These are phyloP conservation scores for Drosophila nikananu DNA, from an alignment of 1,140 invertebrate species.

Conservation along the genomic window DNA sequence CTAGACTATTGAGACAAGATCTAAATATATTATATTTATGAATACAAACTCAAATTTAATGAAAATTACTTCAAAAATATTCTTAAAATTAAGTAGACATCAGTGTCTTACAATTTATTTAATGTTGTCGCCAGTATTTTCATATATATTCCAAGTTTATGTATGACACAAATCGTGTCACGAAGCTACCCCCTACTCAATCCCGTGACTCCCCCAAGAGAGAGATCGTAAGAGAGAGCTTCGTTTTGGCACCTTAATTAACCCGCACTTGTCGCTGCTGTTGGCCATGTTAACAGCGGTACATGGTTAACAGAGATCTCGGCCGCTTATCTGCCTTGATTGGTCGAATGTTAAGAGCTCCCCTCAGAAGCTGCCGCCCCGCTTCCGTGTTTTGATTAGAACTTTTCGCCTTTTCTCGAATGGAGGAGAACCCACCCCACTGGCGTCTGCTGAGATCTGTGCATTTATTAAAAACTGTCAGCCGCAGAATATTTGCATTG, in stretches of 20 bases:
- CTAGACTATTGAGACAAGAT: neutral
- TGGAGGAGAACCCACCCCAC: neutral
- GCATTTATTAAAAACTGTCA: conserved; percentile 76
- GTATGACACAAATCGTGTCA: neutral
- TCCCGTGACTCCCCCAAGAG: conserved; percentile 2
- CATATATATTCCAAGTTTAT: neutral
- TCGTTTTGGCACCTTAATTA: conserved; percentile 59
- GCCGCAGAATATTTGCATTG: conserved; percentile 50
- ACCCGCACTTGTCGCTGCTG: conserved; percentile 60
- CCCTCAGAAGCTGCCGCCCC: conserved; percentile 51
- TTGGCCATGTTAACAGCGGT: conserved; percentile 67
- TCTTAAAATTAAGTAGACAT: neutral
- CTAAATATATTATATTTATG: neutral
- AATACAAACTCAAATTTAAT: no score
- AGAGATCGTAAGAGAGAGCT: conserved; percentile 25
- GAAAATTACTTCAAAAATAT: neutral
- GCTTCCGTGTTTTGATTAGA: conserved; percentile 65
- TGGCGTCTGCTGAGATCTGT: conserved; percentile 5
- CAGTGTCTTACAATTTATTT: neutral
- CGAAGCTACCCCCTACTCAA: no score
- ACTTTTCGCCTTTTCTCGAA: conserved; percentile 9
- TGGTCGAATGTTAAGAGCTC: conserved; percentile 68
- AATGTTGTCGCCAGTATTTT: neutral
- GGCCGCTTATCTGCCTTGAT: conserved; percentile 62
- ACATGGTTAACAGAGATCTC: conserved; percentile 70